Evolutionary conservation across 2,113 vertebrate genomes (phyloP), one percentile per base, ranked within the genome.

Genomic region (Cyanoliseus patagonus): DNA sequence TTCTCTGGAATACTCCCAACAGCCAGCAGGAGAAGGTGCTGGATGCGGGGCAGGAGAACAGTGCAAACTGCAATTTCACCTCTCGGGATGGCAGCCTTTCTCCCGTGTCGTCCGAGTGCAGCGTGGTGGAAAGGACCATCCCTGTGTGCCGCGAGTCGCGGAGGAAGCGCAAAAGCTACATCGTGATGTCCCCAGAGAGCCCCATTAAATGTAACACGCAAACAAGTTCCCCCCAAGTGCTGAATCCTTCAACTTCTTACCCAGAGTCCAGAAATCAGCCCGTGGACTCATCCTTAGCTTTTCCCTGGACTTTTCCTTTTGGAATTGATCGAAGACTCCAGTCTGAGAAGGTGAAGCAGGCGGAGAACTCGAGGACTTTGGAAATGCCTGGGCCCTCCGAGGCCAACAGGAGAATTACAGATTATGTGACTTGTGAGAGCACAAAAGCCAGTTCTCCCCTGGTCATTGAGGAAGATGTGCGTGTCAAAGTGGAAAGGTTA

Each of bases 231-330:
- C 99, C 99, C 7, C 99, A 99, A 96, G 98, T 99, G 63, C 97
- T 99, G 81, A 99, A 99, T 85, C 99, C 99, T 62, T 99, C 99
- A 1, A 92, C 99, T 92, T 99, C 99, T 7, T 99, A 99, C 97
- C 98, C 99, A 0, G 99, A 99, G 97, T 97, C 97, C 89, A 97
- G 99, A 83, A 99, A 98, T 63, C 99, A 99, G 92, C 98, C 99
- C 1, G 98, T 99, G 86, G 99, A 99, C 96, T 99, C 99, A 1
- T 99, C 99, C 59, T 97, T 99, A 97, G 98, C 99, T 83, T 99
- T 99, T 88, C 99, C 99, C 17, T 99, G 99, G 99, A 99, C 99
- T 78, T 99, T 99, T 83, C 99, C 99, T 20, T 99, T 99, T 23
- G 99, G 99, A 62, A 99, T 99, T 2, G 99, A 99, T 96, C 98